Evolutionary conservation across 2,113 vertebrate genomes (phyloP).

Genomic region (Naja naja): DNA sequence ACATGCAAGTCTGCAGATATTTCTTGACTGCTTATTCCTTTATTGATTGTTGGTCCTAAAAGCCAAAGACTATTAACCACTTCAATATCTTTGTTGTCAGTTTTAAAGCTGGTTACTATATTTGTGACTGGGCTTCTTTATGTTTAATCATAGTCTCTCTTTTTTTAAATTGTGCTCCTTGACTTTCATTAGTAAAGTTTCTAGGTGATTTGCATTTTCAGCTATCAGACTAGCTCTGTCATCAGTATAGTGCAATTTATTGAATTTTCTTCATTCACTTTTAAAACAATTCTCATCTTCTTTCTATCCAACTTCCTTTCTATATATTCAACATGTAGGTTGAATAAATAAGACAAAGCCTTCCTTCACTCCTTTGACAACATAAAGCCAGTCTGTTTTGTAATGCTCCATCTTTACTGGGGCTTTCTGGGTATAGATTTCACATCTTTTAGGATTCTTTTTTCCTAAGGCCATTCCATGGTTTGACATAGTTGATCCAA

Average conservation of each 20-base stretch:
- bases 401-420: background rate
- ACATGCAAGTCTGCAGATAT: background rate
- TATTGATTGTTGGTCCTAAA: background rate
- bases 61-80: background rate
- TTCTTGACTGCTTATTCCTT: background rate
- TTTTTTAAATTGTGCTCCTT: background rate
- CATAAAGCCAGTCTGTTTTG: background rate
- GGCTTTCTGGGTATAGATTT: background rate
- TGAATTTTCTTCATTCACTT: background rate
- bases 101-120: background rate
- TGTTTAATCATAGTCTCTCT: background rate
- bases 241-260: background rate
- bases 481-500: too few relatives aligned
- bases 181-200: background rate
- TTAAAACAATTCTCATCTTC: background rate
- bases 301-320: background rate
- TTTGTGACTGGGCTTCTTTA: background rate
- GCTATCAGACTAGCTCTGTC: background rate
- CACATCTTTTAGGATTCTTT: background rate
- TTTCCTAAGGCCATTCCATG: too few relatives aligned
- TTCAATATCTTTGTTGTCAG: background rate
- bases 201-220: background rate
- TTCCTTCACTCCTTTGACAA: background rate
- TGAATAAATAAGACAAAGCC: background rate
- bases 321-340: background rate